These are phyloP conservation scores for Acrossocheilus fasciatus DNA, from an alignment of 2,797 vertebrate genomes.

Conservation along the genomic window DNA sequence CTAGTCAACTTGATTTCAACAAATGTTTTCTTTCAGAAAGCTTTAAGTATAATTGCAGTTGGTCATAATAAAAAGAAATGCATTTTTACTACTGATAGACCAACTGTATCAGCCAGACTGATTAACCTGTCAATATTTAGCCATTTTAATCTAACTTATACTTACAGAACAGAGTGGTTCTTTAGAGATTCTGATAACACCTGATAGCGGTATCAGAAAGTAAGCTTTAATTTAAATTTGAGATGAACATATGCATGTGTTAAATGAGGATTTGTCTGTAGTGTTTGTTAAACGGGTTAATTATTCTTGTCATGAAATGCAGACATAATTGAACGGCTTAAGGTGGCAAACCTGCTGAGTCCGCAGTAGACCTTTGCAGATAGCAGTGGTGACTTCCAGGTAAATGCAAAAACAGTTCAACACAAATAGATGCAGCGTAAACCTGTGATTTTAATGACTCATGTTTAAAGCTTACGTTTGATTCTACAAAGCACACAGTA, in stretches of 20 bases:
- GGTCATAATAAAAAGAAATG: not conserved
- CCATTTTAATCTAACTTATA: not conserved
- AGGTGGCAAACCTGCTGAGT: slow-evolving; percentile 8
- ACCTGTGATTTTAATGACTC: slow-evolving; percentile 36
- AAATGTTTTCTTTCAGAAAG: not conserved
- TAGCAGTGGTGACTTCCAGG: not conserved
- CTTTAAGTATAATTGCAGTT: not conserved
- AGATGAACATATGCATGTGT: not conserved
- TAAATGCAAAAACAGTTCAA: not conserved
- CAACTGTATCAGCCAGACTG: not conserved
- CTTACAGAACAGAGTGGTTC: not conserved
- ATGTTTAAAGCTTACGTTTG: slow-evolving; percentile 16
- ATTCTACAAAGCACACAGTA: slow-evolving; percentile 14
- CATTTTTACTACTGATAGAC: not conserved
- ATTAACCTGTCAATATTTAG: not conserved
- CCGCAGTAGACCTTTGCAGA: not conserved
- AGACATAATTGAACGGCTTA: not conserved
- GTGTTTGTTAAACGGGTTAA: not conserved
- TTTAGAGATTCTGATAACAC: not conserved
- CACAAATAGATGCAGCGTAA: slow-evolving; percentile 9
- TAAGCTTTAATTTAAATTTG: not conserved
- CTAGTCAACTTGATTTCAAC: not conserved
- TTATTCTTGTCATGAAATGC: slow-evolving; percentile 4
- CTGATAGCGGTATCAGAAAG: not conserved
- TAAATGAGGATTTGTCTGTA: not conserved